phyloP scores from a whole-genome alignment of 2,888 invertebrate genomes.

The Conus canariensis region DNA sequence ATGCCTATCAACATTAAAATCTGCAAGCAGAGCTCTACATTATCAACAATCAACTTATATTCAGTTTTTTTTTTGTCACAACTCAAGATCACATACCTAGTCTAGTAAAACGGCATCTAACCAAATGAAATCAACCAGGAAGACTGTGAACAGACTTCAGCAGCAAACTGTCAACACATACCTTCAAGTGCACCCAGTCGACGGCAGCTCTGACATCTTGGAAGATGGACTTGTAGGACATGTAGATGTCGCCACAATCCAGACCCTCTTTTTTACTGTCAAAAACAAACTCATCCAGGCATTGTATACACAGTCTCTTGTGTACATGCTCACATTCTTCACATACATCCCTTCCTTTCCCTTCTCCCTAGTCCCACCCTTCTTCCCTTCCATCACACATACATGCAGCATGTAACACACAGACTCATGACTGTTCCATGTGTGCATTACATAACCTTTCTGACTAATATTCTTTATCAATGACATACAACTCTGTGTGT shows the following conservation, averaged over 20 bases:
- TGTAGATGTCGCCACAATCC: slow-evolving; percentile 92
- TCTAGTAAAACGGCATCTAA: too few species aligned
- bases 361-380: not conserved
- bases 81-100: too few species aligned
- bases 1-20: too few species aligned
- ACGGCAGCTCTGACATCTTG: slow-evolving; percentile 97
- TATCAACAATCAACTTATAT: too few species aligned
- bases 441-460: too few species aligned
- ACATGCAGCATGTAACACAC: not conserved
- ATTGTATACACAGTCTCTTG: not conserved
- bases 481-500: too few species aligned
- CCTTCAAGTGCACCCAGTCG: slow-evolving; percentile 85
- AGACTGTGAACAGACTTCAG: too few species aligned
- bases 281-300: not conserved
- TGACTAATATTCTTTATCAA: too few species aligned
- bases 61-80: too few species aligned
- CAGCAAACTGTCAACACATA: slow-evolving; percentile 43
- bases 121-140: too few species aligned
- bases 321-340: not conserved
- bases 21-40: too few species aligned
- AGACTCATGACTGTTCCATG: too few species aligned
- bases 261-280: slow-evolving; percentile 87
- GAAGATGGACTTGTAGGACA: slow-evolving; percentile 98
- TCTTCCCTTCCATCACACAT: not conserved
- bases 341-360: not conserved